Conservation (phyloP, 2,888 invertebrate species). For the Harpalus rufipes region DNA sequence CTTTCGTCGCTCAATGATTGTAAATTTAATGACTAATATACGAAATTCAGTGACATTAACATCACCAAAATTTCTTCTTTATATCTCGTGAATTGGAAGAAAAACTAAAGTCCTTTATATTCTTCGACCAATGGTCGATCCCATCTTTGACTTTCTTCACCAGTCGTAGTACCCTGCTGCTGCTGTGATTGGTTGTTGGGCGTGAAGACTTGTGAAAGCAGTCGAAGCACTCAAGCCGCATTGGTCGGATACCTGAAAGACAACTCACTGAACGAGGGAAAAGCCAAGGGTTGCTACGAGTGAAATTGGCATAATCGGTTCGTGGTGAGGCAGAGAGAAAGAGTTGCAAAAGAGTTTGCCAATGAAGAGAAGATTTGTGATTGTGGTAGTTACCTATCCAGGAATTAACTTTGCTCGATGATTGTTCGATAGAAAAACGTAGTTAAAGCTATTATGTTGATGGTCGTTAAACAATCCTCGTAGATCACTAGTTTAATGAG, state of each 20-base stretch:
- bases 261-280: conserved; percentile 48
- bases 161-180: conserved; percentile 73
- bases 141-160: conserved; percentile 72
- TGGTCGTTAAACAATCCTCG: too few relatives aligned
- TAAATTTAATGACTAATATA: conserved; percentile 30
- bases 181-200: conserved; percentile 74
- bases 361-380: background rate
- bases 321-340: conserved; percentile 7
- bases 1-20: background rate
- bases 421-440: too few relatives aligned
- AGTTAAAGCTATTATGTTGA: too few relatives aligned
- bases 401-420: too few relatives aligned
- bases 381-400: background rate
- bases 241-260: conserved; percentile 58
- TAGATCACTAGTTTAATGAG: too few relatives aligned
- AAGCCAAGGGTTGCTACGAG: background rate
- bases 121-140: conserved; percentile 69
- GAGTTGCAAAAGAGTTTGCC: background rate
- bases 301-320: conserved; percentile 52
- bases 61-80: background rate
- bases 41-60: background rate
- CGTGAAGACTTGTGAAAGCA: conserved; percentile 73
- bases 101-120: conserved; percentile 40
- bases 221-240: conserved; percentile 70
- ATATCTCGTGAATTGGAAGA: conserved; percentile 6